These are phyloP conservation scores for Amiota communis DNA, from an alignment of 2,888 invertebrate genomes.

Conservation along the genomic window DNA sequence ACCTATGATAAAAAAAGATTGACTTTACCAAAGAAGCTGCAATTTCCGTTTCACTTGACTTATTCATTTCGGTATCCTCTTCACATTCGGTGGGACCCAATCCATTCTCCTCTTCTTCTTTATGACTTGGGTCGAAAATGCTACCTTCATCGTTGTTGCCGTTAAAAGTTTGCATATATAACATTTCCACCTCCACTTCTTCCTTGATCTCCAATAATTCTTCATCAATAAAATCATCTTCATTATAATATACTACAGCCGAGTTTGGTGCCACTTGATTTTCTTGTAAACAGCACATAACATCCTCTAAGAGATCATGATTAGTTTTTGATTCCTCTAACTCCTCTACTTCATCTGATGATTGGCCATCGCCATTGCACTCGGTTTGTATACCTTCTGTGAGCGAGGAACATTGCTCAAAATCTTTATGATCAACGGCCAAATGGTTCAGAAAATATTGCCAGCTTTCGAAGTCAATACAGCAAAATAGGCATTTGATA, in stretches of 20 bases:
- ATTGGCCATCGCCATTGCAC: no score
- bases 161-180: no score
- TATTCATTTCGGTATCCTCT: background rate
- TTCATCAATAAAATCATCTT: constrained; percentile 21
- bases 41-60: no score
- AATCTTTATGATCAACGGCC: constrained; percentile 12
- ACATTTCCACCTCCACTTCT: constrained; percentile 43
- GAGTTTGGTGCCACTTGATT: background rate
- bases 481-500: constrained; percentile 47
- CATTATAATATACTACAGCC: background rate
- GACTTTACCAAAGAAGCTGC: no score
- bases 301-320: background rate
- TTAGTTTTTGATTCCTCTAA: background rate
- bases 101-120: no score
- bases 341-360: background rate
- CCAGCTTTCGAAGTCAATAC: constrained; percentile 33
- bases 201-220: constrained; percentile 45
- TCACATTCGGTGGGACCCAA: no score
- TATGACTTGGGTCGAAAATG: no score
- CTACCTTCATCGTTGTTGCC: no score
- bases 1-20: no score
- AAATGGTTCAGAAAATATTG: constrained; percentile 36
- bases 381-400: background rate
- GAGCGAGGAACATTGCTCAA: background rate
- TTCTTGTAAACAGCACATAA: background rate